These are phyloP conservation scores for Toxostoma redivivum DNA, from an alignment of 2,113 vertebrate species.

Conservation along the genomic window DNA sequence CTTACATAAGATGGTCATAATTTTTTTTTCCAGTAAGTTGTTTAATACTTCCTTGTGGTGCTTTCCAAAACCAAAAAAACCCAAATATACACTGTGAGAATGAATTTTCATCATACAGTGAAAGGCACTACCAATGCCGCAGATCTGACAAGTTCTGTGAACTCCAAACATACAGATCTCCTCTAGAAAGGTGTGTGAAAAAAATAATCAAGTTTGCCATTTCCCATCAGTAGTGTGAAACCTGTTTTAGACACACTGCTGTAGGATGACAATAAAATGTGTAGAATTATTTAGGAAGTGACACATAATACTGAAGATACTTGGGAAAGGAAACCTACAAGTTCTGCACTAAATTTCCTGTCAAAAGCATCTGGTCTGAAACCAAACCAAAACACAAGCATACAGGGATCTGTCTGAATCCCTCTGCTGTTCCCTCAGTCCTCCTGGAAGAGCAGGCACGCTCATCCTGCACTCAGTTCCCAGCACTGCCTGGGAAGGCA, in stretches of 20 bases:
- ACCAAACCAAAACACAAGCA: background rate
- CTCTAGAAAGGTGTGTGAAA: background rate
- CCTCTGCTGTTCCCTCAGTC: background rate
- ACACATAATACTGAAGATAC: background rate
- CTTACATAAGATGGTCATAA: fast-evolving
- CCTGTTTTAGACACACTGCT: background rate
- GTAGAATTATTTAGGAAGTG: background rate
- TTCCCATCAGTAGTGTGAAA: background rate
- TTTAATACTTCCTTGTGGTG: background rate
- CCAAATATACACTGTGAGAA: background rate
- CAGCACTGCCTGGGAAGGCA: background rate
- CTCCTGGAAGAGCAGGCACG: background rate
- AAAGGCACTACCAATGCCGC: background rate
- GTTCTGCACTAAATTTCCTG: background rate
- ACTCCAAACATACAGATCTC: background rate
- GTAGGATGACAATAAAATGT: background rate
- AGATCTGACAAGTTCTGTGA: background rate
- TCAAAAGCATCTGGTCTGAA: background rate
- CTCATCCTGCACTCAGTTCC: background rate
- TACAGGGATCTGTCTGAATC: background rate
- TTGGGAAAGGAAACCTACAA: background rate
- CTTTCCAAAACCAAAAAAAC: background rate
- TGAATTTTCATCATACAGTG: background rate
- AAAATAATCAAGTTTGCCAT: background rate
- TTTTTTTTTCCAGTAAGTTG: background rate